A percentile compares a stretch with the other conserved stretches of the same genome.
Conservation (phyloP, 2,888 invertebrate genomes). For the Rhopalosiphum nymphaeae region DNA sequence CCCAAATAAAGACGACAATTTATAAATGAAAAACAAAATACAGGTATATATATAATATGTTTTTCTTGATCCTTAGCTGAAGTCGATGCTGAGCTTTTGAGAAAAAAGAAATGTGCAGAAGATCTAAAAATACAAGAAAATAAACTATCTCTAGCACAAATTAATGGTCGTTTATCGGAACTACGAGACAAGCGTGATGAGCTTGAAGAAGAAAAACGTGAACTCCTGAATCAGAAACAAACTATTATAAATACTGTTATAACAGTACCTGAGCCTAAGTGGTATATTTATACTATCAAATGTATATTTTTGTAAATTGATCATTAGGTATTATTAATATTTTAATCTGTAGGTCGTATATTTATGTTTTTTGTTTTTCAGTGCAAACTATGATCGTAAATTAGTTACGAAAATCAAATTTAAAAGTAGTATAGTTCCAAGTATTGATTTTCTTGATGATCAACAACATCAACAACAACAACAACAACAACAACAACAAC, state of each 20-base stretch:
- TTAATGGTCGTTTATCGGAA: slow-evolving; percentile 57
- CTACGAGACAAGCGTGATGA: slow-evolving; percentile 34
- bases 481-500: not conserved
- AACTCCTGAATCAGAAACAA: slow-evolving; percentile 21
- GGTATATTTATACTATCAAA: slow-evolving; percentile 31
- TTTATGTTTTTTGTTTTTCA: slow-evolving; percentile 32
- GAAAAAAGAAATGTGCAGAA: slow-evolving; percentile 47
- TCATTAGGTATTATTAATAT: not conserved
- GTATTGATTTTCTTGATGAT: not conserved
- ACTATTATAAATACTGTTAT: not conserved
- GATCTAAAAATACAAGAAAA: slow-evolving; percentile 54
- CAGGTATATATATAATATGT: not conserved
- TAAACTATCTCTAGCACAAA: slow-evolving; percentile 60
- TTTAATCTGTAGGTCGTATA: not conserved
- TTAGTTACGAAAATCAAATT: not conserved
- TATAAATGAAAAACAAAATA: not conserved
- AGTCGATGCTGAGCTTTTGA: slow-evolving; percentile 46
- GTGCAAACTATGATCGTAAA: slow-evolving; percentile 30
- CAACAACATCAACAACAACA: not conserved
- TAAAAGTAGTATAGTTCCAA: not conserved
- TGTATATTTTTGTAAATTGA: not conserved
- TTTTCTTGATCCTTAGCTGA: slow-evolving; percentile 18
- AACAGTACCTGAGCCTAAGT: not conserved
- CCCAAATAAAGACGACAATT: not conserved
- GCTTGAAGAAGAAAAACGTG: slow-evolving; percentile 56